A percentile compares a stretch with the other conserved stretches of the same genome.
Evolutionary conservation across 2,888 invertebrate genomes (phyloP).

Genomic region (Parnassius glacialis): DNA sequence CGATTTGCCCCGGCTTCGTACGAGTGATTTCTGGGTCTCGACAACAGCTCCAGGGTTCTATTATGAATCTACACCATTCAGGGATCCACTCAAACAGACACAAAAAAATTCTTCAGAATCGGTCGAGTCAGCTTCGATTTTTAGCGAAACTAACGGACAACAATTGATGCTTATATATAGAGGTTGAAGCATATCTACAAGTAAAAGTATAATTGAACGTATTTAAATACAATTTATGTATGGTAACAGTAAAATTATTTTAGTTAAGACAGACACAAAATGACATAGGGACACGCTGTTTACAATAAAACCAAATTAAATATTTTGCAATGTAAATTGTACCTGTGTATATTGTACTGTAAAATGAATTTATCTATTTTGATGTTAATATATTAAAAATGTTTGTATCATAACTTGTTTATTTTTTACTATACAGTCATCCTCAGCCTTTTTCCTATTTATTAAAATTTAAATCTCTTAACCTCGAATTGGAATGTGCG

Average conservation of each 20-base stretch:
- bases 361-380: conserved; percentile 7
- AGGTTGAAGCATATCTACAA: conserved; percentile 14
- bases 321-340: conserved; percentile 10
- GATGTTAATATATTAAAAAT: conserved; percentile 17
- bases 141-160: no score
- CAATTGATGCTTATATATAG: no score
- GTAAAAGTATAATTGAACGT: neutral
- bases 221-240: neutral
- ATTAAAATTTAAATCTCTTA: no score
- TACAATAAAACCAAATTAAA: neutral
- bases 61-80: no score
- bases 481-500: no score
- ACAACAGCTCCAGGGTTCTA: no score
- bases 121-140: no score
- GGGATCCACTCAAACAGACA: no score
- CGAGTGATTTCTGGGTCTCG: no score
- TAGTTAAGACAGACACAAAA: conserved; percentile 1
- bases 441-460: no score
- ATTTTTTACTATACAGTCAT: neutral
- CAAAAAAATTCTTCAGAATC: no score
- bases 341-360: conserved; percentile 13
- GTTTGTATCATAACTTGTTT: conserved; percentile 13
- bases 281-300: neutral
- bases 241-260: neutral
- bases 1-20: no score